Evolutionary conservation across 1,140 invertebrate genomes (phyloP).

Genomic region (Trachelipus rathkii): DNA sequence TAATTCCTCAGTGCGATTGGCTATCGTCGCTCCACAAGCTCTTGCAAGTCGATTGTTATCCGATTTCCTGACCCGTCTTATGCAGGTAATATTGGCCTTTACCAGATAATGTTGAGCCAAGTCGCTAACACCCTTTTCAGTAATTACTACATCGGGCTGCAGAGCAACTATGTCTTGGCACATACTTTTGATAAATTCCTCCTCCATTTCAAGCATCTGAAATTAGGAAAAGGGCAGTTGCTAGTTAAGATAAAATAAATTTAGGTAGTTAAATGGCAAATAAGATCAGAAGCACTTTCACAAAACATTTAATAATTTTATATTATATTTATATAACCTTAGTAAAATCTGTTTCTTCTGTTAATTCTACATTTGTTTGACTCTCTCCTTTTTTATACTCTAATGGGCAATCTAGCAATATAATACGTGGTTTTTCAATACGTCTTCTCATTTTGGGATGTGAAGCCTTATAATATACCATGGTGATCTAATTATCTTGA

Average conservation of each 20-base stretch:
- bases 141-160: conserved; percentile 95
- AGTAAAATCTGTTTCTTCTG: conserved; percentile 92
- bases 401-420: conserved; percentile 89
- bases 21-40: conserved; percentile 93
- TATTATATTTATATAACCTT: conserved; percentile 49
- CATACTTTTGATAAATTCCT: conserved; percentile 87
- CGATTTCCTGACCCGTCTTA: conserved; percentile 87
- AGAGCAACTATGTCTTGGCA: conserved; percentile 91
- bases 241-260: neutral
- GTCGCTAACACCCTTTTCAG: conserved; percentile 95
- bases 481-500: too few species aligned
- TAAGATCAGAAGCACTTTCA: too few species aligned
- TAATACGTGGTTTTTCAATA: conserved; percentile 93
- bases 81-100: conserved; percentile 88
- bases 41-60: conserved; percentile 96
- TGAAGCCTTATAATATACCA: too few species aligned
- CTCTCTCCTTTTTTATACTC: conserved; percentile 99
- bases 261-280: too few species aligned
- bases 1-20: conserved; percentile 93
- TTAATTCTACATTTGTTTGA: conserved; percentile 95
- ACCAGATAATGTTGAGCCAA: conserved; percentile 80
- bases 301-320: too few species aligned
- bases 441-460: conserved; percentile 93
- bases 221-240: neutral
- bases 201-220: conserved; percentile 81